A percentile compares a stretch with the other conserved stretches of the same genome.
Conservation (phyloP, 30 jellyfish, hydroid and myxozoan species). For the Hydractinia echinata region DNA sequence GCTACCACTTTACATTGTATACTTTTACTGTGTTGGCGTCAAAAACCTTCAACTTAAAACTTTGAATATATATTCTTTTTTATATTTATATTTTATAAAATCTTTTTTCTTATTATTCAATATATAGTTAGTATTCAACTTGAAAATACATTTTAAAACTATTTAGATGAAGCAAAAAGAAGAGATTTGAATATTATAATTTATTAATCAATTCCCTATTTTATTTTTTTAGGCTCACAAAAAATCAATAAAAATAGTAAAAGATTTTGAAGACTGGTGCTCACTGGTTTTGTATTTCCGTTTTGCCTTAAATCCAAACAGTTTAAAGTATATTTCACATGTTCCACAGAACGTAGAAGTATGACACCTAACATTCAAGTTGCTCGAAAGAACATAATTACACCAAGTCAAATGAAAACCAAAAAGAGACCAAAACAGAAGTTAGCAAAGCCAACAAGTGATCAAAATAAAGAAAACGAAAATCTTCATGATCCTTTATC, state of each 20-base stretch:
- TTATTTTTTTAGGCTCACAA: neutral
- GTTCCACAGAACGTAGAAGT: neutral
- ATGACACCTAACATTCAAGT: constrained; percentile 46
- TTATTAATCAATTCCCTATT: neutral
- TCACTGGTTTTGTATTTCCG: no score
- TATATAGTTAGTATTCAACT: no score
- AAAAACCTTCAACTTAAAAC: no score
- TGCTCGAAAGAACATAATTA: constrained; percentile 29
- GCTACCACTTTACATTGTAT: no score
- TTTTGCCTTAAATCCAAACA: no score
- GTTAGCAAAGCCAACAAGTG: neutral
- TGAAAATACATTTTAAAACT: no score
- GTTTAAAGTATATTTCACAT: neutral
- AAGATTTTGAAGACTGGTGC: neutral
- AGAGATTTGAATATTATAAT: neutral
- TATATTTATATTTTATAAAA: no score
- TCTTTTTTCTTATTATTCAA: no score
- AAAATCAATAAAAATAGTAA: neutral
- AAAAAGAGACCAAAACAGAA: constrained; percentile 27
- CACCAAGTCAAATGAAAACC: constrained; percentile 32
- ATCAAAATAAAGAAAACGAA: constrained; percentile 25
- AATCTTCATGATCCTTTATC: constrained; percentile 17
- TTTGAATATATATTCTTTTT: no score
- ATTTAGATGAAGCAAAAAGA: no score
- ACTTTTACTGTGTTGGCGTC: no score